Evolutionary conservation across 2,113 vertebrate species (phyloP).

Genomic region (Carollia perspicillata): DNA sequence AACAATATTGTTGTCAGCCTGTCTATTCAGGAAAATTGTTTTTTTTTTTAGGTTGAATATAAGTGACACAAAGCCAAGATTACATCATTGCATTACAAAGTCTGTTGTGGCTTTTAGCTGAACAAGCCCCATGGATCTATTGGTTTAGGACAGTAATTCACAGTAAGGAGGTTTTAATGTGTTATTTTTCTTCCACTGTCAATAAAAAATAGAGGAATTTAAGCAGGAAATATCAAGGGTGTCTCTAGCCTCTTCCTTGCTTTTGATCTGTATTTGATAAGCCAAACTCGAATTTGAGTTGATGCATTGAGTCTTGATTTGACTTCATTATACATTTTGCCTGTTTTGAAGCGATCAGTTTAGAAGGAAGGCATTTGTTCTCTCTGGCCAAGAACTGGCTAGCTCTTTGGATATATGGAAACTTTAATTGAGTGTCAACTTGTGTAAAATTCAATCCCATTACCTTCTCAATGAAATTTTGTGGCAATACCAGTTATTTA

Average conservation of each 20-base stretch:
- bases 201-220: slow-evolving; percentile 70
- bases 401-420: slow-evolving; percentile 80
- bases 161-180: slow-evolving; percentile 79
- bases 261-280: slow-evolving; percentile 70
- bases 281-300: slow-evolving; percentile 64
- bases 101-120: slow-evolving; percentile 88
- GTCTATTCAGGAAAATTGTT: slow-evolving; percentile 88
- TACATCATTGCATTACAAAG: slow-evolving; percentile 91
- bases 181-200: slow-evolving; percentile 52
- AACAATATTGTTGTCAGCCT: slow-evolving; percentile 92
- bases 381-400: slow-evolving; percentile 69
- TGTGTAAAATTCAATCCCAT: slow-evolving; percentile 81
- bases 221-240: slow-evolving; percentile 54
- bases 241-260: slow-evolving; percentile 24
- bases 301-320: slow-evolving; percentile 70
- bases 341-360: slow-evolving; percentile 63
- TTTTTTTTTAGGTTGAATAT: slow-evolving; percentile 86
- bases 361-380: slow-evolving; percentile 72
- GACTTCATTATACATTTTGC: slow-evolving; percentile 70
- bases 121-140: slow-evolving; percentile 83
- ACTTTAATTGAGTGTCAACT: slow-evolving; percentile 85
- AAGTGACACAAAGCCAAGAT: slow-evolving; percentile 92
- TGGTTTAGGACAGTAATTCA: slow-evolving; percentile 82
- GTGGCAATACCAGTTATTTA: slow-evolving; percentile 81
- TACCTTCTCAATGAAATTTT: slow-evolving; percentile 79